Evolutionary conservation across 2,888 invertebrate genomes (phyloP).

Genomic region (Drosophila subsilvestris): DNA sequence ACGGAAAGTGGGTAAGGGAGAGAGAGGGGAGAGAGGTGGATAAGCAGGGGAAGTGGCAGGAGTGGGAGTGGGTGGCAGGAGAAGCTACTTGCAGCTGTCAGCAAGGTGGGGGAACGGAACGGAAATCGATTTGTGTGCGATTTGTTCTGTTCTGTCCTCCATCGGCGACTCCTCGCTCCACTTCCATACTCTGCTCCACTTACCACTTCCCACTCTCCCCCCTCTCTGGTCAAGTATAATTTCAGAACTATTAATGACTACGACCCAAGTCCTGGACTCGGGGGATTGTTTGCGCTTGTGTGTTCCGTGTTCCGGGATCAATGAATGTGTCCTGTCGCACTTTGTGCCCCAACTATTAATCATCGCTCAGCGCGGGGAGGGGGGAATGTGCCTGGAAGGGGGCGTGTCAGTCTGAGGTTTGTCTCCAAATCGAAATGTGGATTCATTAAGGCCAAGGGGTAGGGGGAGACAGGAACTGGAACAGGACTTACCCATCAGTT

Average conservation of each 20-base stretch:
- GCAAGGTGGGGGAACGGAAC: slow-evolving; percentile 50
- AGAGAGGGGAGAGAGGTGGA: neutral
- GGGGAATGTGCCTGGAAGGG: neutral
- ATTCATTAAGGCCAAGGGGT: slow-evolving; percentile 33
- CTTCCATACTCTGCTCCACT: neutral
- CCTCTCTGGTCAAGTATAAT: slow-evolving; percentile 73
- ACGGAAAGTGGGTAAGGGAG: neutral
- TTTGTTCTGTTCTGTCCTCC: slow-evolving; percentile 73
- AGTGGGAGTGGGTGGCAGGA: slow-evolving; percentile 1
- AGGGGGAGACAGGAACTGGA: neutral
- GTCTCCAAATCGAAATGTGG: slow-evolving; percentile 38
- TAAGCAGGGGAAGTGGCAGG: neutral
- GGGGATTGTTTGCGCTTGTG: slow-evolving; percentile 48
- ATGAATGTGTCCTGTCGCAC: slow-evolving; percentile 71
- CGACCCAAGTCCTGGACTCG: slow-evolving; percentile 45
- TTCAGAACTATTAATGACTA: slow-evolving; percentile 75
- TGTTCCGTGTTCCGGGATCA: slow-evolving; percentile 53
- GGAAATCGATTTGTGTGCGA: slow-evolving; percentile 78
- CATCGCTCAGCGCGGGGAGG: slow-evolving; percentile 47
- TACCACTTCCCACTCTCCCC: neutral
- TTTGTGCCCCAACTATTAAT: slow-evolving; percentile 70
- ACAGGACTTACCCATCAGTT: slow-evolving; percentile 88
- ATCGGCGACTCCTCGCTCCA: slow-evolving; percentile 22
- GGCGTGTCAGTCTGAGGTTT: slow-evolving; percentile 33
- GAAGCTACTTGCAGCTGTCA: slow-evolving; percentile 72